Evolutionary conservation across 2,113 vertebrate genomes (phyloP), one percentile per base, ranked within the genome.

Genomic region (Forbesichthys agassizii): DNA sequence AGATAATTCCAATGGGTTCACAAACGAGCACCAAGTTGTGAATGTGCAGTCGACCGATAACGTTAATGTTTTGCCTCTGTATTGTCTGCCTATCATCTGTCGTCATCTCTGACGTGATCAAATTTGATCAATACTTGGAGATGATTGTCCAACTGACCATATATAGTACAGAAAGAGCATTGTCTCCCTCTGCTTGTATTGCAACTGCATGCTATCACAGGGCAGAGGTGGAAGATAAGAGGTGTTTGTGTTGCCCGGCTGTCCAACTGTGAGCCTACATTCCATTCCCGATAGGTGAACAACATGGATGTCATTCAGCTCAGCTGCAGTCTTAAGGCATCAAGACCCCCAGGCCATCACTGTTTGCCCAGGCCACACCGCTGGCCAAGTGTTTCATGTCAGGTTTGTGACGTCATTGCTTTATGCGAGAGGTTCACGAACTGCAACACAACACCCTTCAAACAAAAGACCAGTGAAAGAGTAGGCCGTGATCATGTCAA

Each of bases 401-500:
- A 11, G 51, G 73, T 72, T 61, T 74, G 66, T 67, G 71, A 73
- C 86, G 73, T 59, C 51, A 16, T 33, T 56, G 64, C 55, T 42
- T 75, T 67, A 9, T 55, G 18, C 72, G 68, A 69, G 68, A 69
- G 68, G 69, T 66, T 65, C 71, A 61, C 81, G 65, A 64, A 71
- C 81, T 3, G 81, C 79, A 85, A 87, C 80, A 33, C 48, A 79
- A 88, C 69, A 79, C 82, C 74, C 61, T 62, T 67, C 61, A 84
- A 79, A 89, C 74, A 78, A 78, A 83, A 73, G 65, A 61, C 33
- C 48, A 67, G 75, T 61, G 81, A 81, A 87, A 83, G 79, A 81
- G 84, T 56, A 84, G 87, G 82, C 80, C 48, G 77, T 77, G 83
- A 89, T 89, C 78, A 81, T 81, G 83, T 82, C 77, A 79, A 70